Evolutionary conservation across 1,140 invertebrate genomes (phyloP), one percentile per base, ranked within the genome.

Genomic region (Neelides sp.): DNA sequence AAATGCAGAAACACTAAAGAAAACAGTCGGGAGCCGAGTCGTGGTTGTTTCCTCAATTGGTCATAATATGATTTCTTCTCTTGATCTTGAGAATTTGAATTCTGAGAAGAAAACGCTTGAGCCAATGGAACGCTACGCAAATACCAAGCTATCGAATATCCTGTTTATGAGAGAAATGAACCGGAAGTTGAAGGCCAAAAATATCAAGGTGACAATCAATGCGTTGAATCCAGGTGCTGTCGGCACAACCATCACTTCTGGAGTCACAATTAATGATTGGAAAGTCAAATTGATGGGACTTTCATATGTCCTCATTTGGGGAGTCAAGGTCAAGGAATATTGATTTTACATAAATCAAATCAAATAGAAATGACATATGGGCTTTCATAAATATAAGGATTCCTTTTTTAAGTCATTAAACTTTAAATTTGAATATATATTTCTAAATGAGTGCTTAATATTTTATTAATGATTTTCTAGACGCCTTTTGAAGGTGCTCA

Each of bases 71-170:
- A 77, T 78, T 0, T 75, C 76, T 1, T 62, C 55, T 27, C 69
- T 92, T 2, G 82, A 91, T 64, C 63, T 88, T 30, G 73, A 82
- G 12, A 87, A 88, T 59, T 66, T 85, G 1, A 87, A 87, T 63
- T 83, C 83, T 19, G 71, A 76, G 4, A 72, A 73, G 5, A 71
- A 72, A 0, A n/a, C n/a, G n/a, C 71, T 79, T 36, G 77, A 84
- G 0, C 78, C 75, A 3, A 76, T 72, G 1, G 84, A 83, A 52
- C 63, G 84, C 3, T 89, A 88, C 59, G 85, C 85, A 58, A 78
- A 79, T 2, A 87, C 85, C 0, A 94, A 95, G 66, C 82, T 87
- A 60, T 85, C 84, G 1, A 89, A 91, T 60, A 83, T 95, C 49
- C 77, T 84, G 15, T 92, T 92, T 65, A 82, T 82, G 0, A 71